Base-by-base conservation (phyloP, 1,140 invertebrate genomes). In the Drosophila ambigua region DNA sequence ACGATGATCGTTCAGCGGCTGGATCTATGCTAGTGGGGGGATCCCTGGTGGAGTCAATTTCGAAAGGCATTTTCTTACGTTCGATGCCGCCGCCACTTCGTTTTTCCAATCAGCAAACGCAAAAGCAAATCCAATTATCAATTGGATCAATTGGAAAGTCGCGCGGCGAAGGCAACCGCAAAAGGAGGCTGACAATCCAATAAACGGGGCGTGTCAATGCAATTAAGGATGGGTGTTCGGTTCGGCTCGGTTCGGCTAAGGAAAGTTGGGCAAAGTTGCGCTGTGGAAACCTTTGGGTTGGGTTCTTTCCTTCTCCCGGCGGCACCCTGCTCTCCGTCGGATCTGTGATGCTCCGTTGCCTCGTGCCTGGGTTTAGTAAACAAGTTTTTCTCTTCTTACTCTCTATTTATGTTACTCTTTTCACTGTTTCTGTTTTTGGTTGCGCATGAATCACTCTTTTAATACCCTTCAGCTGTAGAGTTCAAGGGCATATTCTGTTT, bases 91-190 rank as follows among this genome's bases (percentile, higher is more conserved):
- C 13, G 43, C 5, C 5, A 24, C 46, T 31, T 31, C 53, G 53
- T 20, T 71, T 59, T 72, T 48, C 67, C 68, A 72, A 72, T 72
- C 68, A 43, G 67, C 59, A 73, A 73, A 73, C 71, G 53, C 43
- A 73, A 73, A 73, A 59, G 53, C 43, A 84, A 79, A 79, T 84
- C 73, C 82, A 84, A 72, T 84, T 80, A 72, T 72, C 67, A 72
- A 85, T 84, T 76, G 77, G 77, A 84, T 72, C 68, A 72, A 85
- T 85, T 84, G 81, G 82, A 84, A 84, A 84, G 81, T 87, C 65
- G 35, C 9, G 15, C 11, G 20, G 24, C 31, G 41, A 41, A 45
- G 39, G 68, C 52, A 66, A 82, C 76, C 69, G 69, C 77, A 72
- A 41, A 39, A 43, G n/a, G 20, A 24, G 53, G 20, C 15, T 39